phyloP scores from a whole-genome alignment of 2,797 vertebrate genomes.

The Oreochromis grahami region DNA sequence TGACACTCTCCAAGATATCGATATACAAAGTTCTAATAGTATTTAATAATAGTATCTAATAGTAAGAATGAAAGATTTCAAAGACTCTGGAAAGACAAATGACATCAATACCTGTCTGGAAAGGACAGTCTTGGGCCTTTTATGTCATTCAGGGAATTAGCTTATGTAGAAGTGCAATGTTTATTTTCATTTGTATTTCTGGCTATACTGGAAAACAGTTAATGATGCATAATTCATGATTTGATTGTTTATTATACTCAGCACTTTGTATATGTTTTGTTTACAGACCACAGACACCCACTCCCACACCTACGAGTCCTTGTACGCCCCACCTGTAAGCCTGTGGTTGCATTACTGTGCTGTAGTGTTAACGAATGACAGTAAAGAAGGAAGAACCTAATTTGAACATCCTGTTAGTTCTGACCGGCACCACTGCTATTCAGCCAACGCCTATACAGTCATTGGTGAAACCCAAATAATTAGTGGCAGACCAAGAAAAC shows the following conservation, averaged over 20 bases:
- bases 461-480: not conserved
- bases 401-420: not conserved
- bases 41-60: not conserved
- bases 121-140: not conserved
- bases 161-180: not conserved
- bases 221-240: not conserved
- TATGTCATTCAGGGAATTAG: not conserved
- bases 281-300: not conserved
- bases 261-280: not conserved
- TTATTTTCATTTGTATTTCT: not conserved
- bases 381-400: not conserved
- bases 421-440: not conserved
- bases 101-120: not conserved
- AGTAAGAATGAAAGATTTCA: not conserved
- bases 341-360: not conserved
- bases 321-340: not conserved
- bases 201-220: not conserved
- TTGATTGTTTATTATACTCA: not conserved
- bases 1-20: not conserved
- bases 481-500: not conserved
- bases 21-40: not conserved
- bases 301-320: not conserved
- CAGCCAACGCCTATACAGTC: not conserved
- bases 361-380: not conserved
- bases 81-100: not conserved